Evolutionary conservation across 2,113 vertebrate genomes (phyloP).

Genomic region (Oxyruncus cristatus): DNA sequence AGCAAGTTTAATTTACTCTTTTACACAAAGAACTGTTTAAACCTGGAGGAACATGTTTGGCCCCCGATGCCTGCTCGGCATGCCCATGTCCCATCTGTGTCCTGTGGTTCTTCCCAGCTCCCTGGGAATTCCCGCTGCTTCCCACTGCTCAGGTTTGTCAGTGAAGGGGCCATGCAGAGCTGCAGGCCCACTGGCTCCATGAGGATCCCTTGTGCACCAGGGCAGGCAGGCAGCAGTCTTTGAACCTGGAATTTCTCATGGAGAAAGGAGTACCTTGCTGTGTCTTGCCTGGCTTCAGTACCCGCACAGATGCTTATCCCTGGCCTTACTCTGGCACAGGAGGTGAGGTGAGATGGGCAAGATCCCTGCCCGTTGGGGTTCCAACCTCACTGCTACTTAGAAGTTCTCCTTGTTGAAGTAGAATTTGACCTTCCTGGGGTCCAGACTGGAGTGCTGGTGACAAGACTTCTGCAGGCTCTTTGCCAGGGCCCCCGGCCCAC

Average conservation of each 20-base stretch:
- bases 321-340: not conserved
- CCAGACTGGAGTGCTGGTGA: slow-evolving; percentile 83
- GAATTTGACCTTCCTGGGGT: slow-evolving; percentile 89
- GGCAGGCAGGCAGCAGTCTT: not conserved
- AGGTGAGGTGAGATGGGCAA: not conserved
- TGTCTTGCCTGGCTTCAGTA: not conserved
- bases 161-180: accelerated
- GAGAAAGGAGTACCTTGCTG: not conserved
- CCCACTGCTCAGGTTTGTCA: not conserved
- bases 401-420: slow-evolving; percentile 97
- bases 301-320: accelerated
- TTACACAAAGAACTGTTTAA: not conserved
- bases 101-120: not conserved
- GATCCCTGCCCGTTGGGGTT: accelerated
- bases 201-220: not conserved
- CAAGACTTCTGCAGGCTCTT: slow-evolving; percentile 81
- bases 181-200: accelerated
- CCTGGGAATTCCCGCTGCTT: not conserved
- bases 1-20: not conserved
- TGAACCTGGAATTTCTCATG: not conserved
- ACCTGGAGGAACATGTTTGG: accelerated
- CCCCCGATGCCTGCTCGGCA: accelerated
- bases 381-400: slow-evolving; percentile 42
- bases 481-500: slow-evolving; percentile 79
- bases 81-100: not conserved